Evolutionary conservation across 2,113 vertebrate genomes (phyloP).

Genomic region (Choloepus hoffmanni): DNA sequence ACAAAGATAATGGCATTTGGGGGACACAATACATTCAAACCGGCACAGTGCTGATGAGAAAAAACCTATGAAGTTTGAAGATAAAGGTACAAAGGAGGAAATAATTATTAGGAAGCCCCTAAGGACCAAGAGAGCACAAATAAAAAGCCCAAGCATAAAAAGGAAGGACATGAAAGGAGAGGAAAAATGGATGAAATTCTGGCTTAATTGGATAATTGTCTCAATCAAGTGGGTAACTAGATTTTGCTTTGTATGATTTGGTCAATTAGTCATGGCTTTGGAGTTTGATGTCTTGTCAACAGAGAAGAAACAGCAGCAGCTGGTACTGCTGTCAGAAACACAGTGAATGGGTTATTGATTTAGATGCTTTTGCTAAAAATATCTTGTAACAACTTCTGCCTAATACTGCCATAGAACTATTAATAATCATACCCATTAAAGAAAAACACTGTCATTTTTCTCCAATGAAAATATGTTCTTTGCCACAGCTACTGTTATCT

Average conservation of each 20-base stretch:
- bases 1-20: too few relatives aligned
- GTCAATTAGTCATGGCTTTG: not conserved
- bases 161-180: not conserved
- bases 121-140: not conserved
- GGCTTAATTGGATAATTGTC: not conserved
- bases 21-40: too few relatives aligned
- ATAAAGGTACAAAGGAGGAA: not conserved
- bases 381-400: slow-evolving; percentile 40
- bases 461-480: slow-evolving; percentile 62
- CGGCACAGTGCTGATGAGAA: not conserved
- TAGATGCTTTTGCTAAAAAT: slow-evolving; percentile 45
- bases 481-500: slow-evolving; percentile 72
- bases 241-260: not conserved
- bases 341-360: not conserved
- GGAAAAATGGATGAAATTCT: slow-evolving; percentile 1
- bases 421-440: slow-evolving; percentile 61
- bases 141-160: not conserved
- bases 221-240: not conserved
- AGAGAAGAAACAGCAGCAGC: not conserved
- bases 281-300: not conserved
- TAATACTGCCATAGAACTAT: slow-evolving; percentile 50
- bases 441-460: slow-evolving; percentile 59
- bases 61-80: not conserved
- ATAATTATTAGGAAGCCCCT: not conserved
- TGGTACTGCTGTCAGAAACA: not conserved